These are phyloP conservation scores for Ommatoiulus sabulosus DNA, from an alignment of 2,888 invertebrate species.

Conservation along the genomic window DNA sequence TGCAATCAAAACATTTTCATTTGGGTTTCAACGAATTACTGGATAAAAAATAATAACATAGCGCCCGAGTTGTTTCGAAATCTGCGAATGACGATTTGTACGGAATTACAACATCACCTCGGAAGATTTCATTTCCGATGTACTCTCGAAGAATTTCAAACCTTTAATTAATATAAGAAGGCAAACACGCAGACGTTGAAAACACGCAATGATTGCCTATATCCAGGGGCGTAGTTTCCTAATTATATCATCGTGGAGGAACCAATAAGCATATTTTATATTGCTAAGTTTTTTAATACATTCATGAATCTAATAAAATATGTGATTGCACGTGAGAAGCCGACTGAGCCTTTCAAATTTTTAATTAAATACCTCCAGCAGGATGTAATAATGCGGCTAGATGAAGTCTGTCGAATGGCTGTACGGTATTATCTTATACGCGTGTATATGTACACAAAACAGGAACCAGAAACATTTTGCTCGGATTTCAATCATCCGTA, in stretches of 20 bases:
- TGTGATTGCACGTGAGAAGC: neutral
- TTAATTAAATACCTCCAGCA: conserved; percentile 7
- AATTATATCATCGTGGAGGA: neutral
- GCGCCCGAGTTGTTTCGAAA: neutral
- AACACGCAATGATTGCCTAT: conserved; percentile 35
- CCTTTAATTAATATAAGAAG: conserved; percentile 19
- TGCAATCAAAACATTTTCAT: neutral
- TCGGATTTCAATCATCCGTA: neutral
- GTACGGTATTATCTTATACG: neutral
- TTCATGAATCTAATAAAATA: conserved; percentile 30
- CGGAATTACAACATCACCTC: neutral
- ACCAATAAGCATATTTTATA: conserved; percentile 32
- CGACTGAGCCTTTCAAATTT: neutral
- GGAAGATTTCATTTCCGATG: neutral
- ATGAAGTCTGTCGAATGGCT: neutral
- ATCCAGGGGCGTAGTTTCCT: conserved; percentile 22
- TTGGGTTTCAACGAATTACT: neutral
- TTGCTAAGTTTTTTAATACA: neutral
- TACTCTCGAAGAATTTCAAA: neutral
- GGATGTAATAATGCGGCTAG: neutral
- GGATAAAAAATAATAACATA: neutral
- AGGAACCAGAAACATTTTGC: neutral
- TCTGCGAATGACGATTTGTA: neutral
- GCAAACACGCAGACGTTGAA: conserved; percentile 21
- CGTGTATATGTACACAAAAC: neutral